phyloP scores from a whole-genome alignment of 92 coral and sea anemone genomes.

The Desmophyllum pertusum region DNA sequence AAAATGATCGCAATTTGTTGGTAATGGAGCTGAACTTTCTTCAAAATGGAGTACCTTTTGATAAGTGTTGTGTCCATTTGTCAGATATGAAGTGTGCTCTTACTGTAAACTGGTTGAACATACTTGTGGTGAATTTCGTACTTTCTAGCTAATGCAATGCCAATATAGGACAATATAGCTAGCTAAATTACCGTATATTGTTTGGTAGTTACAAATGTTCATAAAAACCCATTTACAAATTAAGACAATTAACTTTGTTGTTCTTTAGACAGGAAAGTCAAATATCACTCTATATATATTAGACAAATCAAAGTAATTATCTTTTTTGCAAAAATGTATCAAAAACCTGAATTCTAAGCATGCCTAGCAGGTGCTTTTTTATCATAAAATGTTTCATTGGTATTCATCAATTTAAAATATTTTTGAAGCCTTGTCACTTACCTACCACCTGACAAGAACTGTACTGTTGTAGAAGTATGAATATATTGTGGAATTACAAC shows the following conservation, averaged over 20 bases:
- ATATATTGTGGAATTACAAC: too few species aligned
- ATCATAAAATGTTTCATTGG: not conserved
- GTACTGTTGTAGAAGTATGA: too few species aligned
- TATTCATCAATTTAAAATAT: not conserved
- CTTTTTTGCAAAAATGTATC: not conserved
- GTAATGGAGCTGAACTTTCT: not conserved
- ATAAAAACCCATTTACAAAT: not conserved
- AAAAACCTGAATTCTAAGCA: not conserved
- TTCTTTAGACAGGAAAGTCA: not conserved
- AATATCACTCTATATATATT: not conserved
- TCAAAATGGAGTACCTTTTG: not conserved
- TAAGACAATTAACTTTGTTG: not conserved
- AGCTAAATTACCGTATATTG: not conserved
- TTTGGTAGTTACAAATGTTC: not conserved
- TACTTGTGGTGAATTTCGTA: not conserved
- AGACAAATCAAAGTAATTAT: not conserved
- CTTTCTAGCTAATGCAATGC: not conserved
- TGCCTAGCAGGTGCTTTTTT: not conserved
- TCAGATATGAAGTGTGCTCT: too few species aligned
- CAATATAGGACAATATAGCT: too few species aligned
- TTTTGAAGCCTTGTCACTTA: not conserved
- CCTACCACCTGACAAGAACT: not conserved
- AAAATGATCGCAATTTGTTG: too few species aligned
- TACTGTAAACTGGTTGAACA: not conserved
- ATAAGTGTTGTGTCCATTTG: not conserved